These are phyloP conservation scores for Helicoverpa assulta DNA, from an alignment of 2,888 invertebrate genomes.

Conservation along the genomic window DNA sequence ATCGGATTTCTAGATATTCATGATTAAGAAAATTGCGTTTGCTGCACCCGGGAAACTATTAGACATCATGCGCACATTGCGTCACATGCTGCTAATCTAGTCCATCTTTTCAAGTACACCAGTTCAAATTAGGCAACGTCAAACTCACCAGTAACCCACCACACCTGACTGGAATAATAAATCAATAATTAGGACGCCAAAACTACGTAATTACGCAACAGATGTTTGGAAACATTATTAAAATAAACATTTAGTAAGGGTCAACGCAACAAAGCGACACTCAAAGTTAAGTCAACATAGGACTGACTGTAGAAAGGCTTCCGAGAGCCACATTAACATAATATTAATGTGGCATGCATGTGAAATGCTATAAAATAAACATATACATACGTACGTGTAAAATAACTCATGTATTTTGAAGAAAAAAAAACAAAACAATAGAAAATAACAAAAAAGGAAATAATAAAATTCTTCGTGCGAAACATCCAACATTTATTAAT, in stretches of 20 bases:
- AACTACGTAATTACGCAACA: conserved; percentile 9
- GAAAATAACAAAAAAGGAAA: no score
- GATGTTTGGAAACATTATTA: conserved; percentile 26
- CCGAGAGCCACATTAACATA: no score
- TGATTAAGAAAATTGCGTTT: not conserved
- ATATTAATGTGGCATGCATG: no score
- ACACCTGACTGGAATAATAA: conserved; percentile 36
- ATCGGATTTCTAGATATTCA: no score
- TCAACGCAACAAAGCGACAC: conserved; percentile 2
- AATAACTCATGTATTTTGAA: no score
- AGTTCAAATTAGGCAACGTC: conserved; percentile 27
- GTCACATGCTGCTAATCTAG: not conserved
- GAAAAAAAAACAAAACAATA: no score
- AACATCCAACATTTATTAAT: no score
- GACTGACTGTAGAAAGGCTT: not conserved
- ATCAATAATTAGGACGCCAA: conserved; percentile 6
- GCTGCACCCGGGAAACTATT: not conserved
- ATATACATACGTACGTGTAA: no score
- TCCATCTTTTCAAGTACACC: conserved; percentile 20
- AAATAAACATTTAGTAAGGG: conserved; percentile 24
- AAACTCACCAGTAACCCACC: conserved; percentile 16
- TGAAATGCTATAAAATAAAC: no score
- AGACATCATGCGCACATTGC: not conserved
- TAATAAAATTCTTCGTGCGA: no score
- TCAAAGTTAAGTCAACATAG: conserved; percentile 10